phyloP scores from a whole-genome alignment of 2,888 invertebrate species.

The Drosophila subsilvestris region DNA sequence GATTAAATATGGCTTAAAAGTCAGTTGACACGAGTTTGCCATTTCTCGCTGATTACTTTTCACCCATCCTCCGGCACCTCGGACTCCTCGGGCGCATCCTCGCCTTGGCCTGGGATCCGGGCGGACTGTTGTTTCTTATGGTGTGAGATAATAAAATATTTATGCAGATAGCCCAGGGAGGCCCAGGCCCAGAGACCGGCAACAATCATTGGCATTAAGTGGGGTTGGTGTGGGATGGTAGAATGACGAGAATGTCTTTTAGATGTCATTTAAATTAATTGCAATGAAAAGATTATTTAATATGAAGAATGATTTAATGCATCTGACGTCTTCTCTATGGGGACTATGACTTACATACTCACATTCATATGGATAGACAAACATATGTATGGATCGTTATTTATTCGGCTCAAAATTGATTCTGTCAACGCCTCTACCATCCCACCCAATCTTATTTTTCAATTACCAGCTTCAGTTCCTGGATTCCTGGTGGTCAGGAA shows the following conservation, averaged over 20 bases:
- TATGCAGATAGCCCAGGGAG: constrained; percentile 70
- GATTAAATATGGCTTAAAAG: constrained; percentile 78
- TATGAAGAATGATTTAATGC: constrained; percentile 24
- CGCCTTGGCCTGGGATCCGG: constrained; percentile 28
- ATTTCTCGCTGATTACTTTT: constrained; percentile 58
- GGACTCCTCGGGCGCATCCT: neutral
- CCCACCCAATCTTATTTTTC: constrained; percentile 33
- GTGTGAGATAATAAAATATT: constrained; percentile 76
- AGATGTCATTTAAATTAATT: constrained; percentile 70
- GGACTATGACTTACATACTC: neutral
- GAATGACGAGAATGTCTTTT: constrained; percentile 53
- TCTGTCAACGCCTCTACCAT: neutral
- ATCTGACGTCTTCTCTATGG: neutral
- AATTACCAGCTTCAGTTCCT: constrained; percentile 31
- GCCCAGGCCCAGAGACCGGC: constrained; percentile 45
- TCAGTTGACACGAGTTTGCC: constrained; percentile 78
- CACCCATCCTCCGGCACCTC: constrained; percentile 6
- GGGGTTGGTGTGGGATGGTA: constrained; percentile 21
- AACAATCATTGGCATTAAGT: constrained; percentile 74
- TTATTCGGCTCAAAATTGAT: neutral
- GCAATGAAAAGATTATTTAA: constrained; percentile 34
- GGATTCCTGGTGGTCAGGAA: neutral
- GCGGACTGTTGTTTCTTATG: constrained; percentile 55
- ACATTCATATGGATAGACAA: neutral
- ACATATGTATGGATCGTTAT: neutral